Evolutionary conservation across 2,113 vertebrate species (phyloP), one percentile per base, ranked within the genome.

Genomic region (Datnioides undecimradiatus): DNA sequence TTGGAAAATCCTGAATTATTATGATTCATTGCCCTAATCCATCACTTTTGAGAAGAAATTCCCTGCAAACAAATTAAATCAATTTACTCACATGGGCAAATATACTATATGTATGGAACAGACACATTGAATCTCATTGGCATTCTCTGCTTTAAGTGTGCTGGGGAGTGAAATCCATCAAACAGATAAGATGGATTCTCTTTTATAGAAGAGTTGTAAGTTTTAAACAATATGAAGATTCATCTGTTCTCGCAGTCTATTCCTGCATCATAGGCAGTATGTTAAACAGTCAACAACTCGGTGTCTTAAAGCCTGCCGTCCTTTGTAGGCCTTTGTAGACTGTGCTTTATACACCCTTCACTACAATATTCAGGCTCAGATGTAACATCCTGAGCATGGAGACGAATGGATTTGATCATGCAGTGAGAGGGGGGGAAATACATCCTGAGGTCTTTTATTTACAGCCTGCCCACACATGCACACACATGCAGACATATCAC

Each of bases 21-120:
- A 57, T 88, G 84, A 93, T 89, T 84, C 76, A 89, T 90, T 84
- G 87, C 70, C 76, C 62, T 65, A 80, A 92, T 93, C 82, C 80
- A 84, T 91, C 80, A 84, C 73, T 57, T 71, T 40, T 80, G 27
- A 27, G 70, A 76, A 80, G 69, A 72, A 80, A 90, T 85, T 74
- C 60, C 43, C 48, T 19, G 45, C 31, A 54, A 79, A 82, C 48
- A 87, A 73, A 80, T 86, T 21, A 65, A 86, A 89, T 80, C 57
- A 85, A 65, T 82, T 81, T 55, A 62, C 60, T 72, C 62, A 54
- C 40, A 67, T 4, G 16, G 36, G 19, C 43, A 82, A 73, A 80
- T 60, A 81, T 21, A 55, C 21, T 25, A 57, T 48, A 63, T 27
- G 33, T 67, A 62, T 36, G 43, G 70, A 74, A 49, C 25, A 72